Conservation (phyloP, 2,113 vertebrate genomes). For the Danio rerio region GRCz12tu NC_133189.1:12542501-12543000, state of each 20-base stretch:
- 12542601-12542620: conserved; percentile 69
- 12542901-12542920: conserved; percentile 88
- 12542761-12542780: too few species aligned
- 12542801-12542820: too few species aligned
- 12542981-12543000: conserved; percentile 92
- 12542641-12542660: neutral
- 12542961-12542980: conserved; percentile 84
- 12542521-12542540: conserved; percentile 77
- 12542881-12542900: conserved; percentile 70
- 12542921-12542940: conserved; percentile 98
- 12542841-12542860: too few species aligned
- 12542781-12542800: too few species aligned
- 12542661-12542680: too few species aligned
- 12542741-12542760: too few species aligned
- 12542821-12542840: too few species aligned
- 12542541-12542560: conserved; percentile 82
- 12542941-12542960: conserved; percentile 97
- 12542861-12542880: too few species aligned
- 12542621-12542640: neutral
- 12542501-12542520: conserved; percentile 83
- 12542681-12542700: too few species aligned
- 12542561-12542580: conserved; percentile 89
- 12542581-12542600: conserved; percentile 88
- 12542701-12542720: too few species aligned
- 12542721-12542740: too few species aligned